phyloP scores from a whole-genome alignment of 2,113 vertebrate genomes.

The Carassius auratus region DNA sequence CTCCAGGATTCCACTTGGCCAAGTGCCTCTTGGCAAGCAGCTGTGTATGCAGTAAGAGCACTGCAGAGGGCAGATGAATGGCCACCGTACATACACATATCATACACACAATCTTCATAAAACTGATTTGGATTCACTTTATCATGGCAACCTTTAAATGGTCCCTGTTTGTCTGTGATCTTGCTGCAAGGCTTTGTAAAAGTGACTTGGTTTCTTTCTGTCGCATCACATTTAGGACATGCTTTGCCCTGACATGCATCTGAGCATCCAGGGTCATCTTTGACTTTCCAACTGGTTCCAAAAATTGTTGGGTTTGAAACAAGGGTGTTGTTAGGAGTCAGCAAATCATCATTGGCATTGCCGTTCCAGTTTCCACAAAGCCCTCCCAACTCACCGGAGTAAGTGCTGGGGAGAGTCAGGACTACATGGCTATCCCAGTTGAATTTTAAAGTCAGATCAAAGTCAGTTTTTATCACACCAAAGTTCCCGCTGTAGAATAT shows the following conservation, averaged over 20 bases:
- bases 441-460: constrained; percentile 66
- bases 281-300: constrained; percentile 62
- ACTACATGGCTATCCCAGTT: constrained; percentile 71
- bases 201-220: constrained; percentile 44
- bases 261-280: constrained; percentile 53
- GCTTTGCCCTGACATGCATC: constrained; percentile 41
- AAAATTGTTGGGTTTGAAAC: constrained; percentile 28
- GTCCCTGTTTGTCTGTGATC: constrained; percentile 60
- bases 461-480: constrained; percentile 65
- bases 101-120: constrained; percentile 69
- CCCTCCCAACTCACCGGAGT: constrained; percentile 57
- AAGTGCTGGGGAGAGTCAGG: constrained; percentile 68
- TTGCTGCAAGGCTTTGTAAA: constrained; percentile 65
- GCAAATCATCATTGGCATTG: constrained; percentile 50
- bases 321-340: constrained; percentile 32
- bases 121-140: constrained; percentile 58
- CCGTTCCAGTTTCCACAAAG: constrained; percentile 73
- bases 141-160: constrained; percentile 63
- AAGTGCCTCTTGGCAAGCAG: constrained; percentile 63
- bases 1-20: constrained; percentile 63
- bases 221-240: constrained; percentile 58
- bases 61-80: constrained; percentile 61
- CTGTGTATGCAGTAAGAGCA: constrained; percentile 64
- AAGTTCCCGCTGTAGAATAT: constrained; percentile 58
- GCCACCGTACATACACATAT: constrained; percentile 69